Percentiles rank a stretch among this genome's conserved stretches.
Evolutionary conservation across 2,797 vertebrate species (phyloP).

Genomic region (Octomys mimax): DNA sequence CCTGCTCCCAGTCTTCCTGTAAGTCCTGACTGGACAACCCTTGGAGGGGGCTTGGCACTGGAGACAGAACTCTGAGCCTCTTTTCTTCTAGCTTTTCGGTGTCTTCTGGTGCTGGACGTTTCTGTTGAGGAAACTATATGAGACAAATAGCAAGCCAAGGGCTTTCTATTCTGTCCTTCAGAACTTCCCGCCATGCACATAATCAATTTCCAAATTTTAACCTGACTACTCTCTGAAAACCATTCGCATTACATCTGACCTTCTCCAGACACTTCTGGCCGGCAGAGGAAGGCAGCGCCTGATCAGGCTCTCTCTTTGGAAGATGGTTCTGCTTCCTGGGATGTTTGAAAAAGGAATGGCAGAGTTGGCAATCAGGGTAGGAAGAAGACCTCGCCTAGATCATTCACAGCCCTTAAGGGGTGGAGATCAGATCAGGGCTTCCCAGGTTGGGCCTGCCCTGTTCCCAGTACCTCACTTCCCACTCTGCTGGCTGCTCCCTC

Average conservation of each 20-base stretch:
- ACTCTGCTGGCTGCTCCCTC: conserved; percentile 66
- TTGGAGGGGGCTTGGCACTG: conserved; percentile 63
- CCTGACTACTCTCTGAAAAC: conserved; percentile 46
- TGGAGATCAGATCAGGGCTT: conserved; percentile 16
- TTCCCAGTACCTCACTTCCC: conserved; percentile 79
- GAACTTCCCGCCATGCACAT: neutral
- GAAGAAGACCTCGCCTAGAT: neutral
- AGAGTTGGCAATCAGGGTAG: neutral
- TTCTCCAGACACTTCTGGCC: conserved; percentile 69
- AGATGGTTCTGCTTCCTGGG: conserved; percentile 70
- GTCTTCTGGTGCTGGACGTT: conserved; percentile 65
- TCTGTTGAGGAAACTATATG: conserved; percentile 64
- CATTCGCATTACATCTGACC: conserved; percentile 58
- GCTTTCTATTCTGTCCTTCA: neutral
- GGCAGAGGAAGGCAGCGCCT: conserved; percentile 53
- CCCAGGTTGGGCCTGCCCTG: conserved; percentile 32
- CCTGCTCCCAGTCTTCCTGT: conserved; percentile 75
- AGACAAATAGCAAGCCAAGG: conserved; percentile 23
- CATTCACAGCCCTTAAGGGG: conserved; percentile 46
- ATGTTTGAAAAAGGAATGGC: conserved; percentile 35
- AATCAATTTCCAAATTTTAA: neutral
- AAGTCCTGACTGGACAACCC: conserved; percentile 46
- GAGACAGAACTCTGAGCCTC: conserved; percentile 73
- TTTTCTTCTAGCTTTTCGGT: conserved; percentile 70
- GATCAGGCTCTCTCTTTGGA: conserved; percentile 60